Conservation (phyloP, 2,888 invertebrate genomes). For the Rhamphomyia laevipes region DNA sequence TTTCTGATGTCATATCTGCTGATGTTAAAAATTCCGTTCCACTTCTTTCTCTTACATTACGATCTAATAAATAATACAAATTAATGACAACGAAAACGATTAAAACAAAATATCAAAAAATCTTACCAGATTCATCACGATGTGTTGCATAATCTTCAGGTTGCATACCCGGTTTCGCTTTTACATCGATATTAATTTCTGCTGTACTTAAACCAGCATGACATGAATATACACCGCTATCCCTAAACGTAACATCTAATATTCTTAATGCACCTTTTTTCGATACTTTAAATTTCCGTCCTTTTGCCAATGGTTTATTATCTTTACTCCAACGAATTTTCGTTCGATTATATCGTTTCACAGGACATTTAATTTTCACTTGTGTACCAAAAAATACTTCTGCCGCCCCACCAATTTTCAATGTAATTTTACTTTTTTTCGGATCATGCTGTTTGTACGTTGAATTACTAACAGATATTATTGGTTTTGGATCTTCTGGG, state of each 20-base stretch:
- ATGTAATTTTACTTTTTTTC: conserved; percentile 65
- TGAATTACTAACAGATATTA: conserved; percentile 66
- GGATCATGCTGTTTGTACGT: conserved; percentile 76
- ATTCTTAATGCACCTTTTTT: conserved; percentile 85
- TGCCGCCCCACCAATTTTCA: conserved; percentile 84
- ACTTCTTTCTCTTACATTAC: conserved; percentile 32
- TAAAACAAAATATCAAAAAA: conserved; percentile 1
- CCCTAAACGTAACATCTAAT: conserved; percentile 64
- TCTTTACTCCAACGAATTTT: conserved; percentile 86
- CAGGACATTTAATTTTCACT: conserved; percentile 88
- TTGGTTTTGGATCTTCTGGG: conserved; percentile 56
- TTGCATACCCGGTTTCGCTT: conserved; percentile 67
- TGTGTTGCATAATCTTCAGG: conserved; percentile 62
- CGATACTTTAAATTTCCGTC: conserved; percentile 75
- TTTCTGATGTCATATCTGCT: conserved; percentile 32
- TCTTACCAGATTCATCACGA: conserved; percentile 33
- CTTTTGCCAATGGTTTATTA: conserved; percentile 61
- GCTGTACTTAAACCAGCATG: conserved; percentile 72
- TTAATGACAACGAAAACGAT: too few species aligned
- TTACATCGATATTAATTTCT: conserved; percentile 67
- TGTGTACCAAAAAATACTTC: conserved; percentile 83
- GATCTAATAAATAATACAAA: conserved; percentile 23
- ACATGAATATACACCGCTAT: conserved; percentile 79
- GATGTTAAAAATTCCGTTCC: conserved; percentile 35
- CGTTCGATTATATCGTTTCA: conserved; percentile 66